phyloP scores from a whole-genome alignment of 1,140 invertebrate species.

The Pentalonia nigronervosa region DNA sequence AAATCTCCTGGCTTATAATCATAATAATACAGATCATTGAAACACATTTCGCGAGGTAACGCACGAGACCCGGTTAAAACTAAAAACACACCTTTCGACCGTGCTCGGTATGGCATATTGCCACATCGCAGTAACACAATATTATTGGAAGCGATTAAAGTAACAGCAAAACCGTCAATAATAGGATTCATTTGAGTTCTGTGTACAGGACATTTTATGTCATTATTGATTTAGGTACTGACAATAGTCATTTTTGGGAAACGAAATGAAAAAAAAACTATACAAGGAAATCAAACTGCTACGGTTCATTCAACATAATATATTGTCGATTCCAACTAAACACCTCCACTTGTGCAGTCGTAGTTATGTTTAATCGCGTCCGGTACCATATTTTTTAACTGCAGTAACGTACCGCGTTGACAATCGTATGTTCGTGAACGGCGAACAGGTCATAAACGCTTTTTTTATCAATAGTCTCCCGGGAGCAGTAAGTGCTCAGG shows the following conservation, averaged over 20 bases:
- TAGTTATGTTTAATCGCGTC: constrained; percentile 14
- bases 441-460: constrained; percentile 23
- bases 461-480: constrained; percentile 30
- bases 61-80: not conserved
- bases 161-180: not conserved
- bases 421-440: not conserved
- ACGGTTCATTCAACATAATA: constrained; percentile 22
- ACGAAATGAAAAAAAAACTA: not conserved
- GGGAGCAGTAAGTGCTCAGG: not conserved
- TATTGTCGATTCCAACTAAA: not conserved
- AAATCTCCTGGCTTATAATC: not conserved
- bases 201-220: not conserved
- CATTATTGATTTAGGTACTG: not conserved
- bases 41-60: not conserved
- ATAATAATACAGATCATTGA: not conserved
- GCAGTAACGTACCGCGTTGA: not conserved
- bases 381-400: not conserved
- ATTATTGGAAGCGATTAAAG: not conserved
- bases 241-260: not conserved
- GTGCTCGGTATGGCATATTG: not conserved
- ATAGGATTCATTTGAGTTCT: not conserved
- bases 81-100: not conserved
- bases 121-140: not conserved
- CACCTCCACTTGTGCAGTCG: not conserved
- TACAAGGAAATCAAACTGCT: not conserved